phyloP scores from a whole-genome alignment of 2,113 vertebrate genomes.

The Otis tarda region DNA sequence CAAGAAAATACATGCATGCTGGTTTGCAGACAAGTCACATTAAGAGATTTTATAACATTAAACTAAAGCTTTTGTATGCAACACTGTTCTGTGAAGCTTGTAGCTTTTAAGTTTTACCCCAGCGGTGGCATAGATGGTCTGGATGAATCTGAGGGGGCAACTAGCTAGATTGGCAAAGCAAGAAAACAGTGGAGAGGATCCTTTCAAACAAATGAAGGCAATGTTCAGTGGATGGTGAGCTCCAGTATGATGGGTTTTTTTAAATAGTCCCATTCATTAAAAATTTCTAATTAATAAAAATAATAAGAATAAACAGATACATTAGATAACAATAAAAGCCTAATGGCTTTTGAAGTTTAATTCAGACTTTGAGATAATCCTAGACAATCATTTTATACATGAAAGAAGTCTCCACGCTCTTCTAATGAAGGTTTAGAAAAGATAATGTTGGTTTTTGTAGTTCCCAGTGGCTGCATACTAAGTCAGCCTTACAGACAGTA shows the following conservation, averaged over 20 bases:
- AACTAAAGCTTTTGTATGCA: background rate
- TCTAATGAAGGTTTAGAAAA: background rate
- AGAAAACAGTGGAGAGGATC: background rate
- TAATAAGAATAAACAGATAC: background rate
- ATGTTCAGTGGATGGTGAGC: background rate
- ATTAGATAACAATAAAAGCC: background rate
- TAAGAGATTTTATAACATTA: background rate
- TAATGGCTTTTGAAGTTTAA: background rate
- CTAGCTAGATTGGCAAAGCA: background rate
- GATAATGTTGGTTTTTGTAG: accelerated
- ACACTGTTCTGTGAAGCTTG: background rate
- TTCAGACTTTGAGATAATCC: background rate
- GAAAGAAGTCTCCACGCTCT: background rate
- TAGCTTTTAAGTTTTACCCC: background rate
- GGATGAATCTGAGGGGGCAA: background rate
- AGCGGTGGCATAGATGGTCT: background rate
- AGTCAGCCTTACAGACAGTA: background rate
- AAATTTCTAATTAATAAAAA: background rate
- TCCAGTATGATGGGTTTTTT: background rate
- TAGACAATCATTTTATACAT: background rate
- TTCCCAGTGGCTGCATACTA: background rate
- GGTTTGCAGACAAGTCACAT: background rate
- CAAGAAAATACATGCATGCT: background rate
- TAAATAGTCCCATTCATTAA: background rate
- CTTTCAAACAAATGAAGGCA: background rate